Evolutionary conservation across 2,888 invertebrate species (phyloP).

Genomic region (Julus scanicus): DNA sequence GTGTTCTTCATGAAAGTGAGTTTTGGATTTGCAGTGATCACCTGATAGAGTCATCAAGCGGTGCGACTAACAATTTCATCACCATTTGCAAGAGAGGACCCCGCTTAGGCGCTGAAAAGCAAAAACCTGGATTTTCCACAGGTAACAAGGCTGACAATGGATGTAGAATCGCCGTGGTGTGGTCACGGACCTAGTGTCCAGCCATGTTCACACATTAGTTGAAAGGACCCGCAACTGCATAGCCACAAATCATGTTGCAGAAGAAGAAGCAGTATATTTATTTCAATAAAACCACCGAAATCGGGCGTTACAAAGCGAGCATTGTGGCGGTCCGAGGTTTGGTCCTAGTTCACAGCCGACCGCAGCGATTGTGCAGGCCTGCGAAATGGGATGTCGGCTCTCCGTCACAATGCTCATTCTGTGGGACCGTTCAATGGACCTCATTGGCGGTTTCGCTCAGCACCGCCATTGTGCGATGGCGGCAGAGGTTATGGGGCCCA

Average conservation of each 20-base stretch:
- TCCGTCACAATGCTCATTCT: not conserved
- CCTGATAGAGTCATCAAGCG: too few species aligned
- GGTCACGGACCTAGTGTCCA: not conserved
- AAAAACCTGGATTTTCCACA: conserved; percentile 16
- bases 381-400: conserved; percentile 33
- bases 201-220: conserved; percentile 19
- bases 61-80: too few species aligned
- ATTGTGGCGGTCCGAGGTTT: not conserved
- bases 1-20: too few species aligned
- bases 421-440: conserved; percentile 11
- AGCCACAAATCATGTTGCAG: not conserved
- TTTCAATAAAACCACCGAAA: conserved; percentile 14
- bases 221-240: not conserved
- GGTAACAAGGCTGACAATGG: not conserved
- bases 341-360: not conserved
- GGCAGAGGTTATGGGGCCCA: conserved; percentile 22
- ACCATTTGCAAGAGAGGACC: too few species aligned
- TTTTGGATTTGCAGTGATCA: too few species aligned
- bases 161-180: not conserved
- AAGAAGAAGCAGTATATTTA: not conserved
- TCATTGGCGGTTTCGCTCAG: conserved; percentile 15
- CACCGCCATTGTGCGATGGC: conserved; percentile 20
- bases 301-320: not conserved
- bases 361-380: not conserved
- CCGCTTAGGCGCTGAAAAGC: too few species aligned